Percentiles rank a stretch among this genome's conserved stretches.
These are phyloP conservation scores for Camponotus pennsylvanicus DNA, from an alignment of 1,140 invertebrate species.

Conservation along the genomic window DNA sequence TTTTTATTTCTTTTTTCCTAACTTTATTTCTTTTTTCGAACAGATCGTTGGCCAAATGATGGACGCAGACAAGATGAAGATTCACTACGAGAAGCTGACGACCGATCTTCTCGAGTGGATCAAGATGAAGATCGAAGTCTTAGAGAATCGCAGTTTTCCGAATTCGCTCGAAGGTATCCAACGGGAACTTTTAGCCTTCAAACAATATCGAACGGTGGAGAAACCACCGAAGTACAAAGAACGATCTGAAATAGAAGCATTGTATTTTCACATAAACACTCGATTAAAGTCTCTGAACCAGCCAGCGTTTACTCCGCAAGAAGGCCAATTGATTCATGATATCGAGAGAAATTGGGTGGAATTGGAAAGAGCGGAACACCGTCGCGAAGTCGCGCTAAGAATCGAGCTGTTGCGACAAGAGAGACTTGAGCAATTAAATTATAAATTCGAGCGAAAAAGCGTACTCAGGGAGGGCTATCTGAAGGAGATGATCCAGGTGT, in stretches of 20 bases:
- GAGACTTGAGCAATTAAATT: slow-evolving; percentile 97
- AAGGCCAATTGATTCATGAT: slow-evolving; percentile 96
- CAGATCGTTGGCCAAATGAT: slow-evolving; percentile 98
- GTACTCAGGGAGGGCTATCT: slow-evolving; percentile 96
- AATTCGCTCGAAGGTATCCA: slow-evolving; percentile 98
- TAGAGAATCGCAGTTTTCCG: slow-evolving; percentile 96
- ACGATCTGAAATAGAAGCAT: slow-evolving; percentile 97
- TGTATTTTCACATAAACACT: slow-evolving; percentile 99
- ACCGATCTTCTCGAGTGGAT: slow-evolving; percentile 98
- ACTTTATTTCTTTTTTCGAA: slow-evolving; percentile 51
- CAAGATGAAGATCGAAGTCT: slow-evolving; percentile 92
- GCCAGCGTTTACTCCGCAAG: slow-evolving; percentile 95
- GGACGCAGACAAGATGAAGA: slow-evolving; percentile 96
- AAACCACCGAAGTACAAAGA: slow-evolving; percentile 99
- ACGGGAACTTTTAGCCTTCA: slow-evolving; percentile 95
- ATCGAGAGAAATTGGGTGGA: slow-evolving; percentile 97
- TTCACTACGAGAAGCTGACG: slow-evolving; percentile 94
- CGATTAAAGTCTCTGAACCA: slow-evolving; percentile 97
- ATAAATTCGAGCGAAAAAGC: slow-evolving; percentile 98
- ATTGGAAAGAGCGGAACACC: slow-evolving; percentile 97
- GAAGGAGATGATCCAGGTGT: slow-evolving; percentile 99
- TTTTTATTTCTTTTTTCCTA: not conserved
- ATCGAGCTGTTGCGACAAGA: slow-evolving; percentile 97
- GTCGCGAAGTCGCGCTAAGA: slow-evolving; percentile 96
- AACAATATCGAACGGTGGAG: slow-evolving; percentile 98